phyloP scores from a whole-genome alignment of 2,797 vertebrate genomes.

The Epinephelus coioides region DNA sequence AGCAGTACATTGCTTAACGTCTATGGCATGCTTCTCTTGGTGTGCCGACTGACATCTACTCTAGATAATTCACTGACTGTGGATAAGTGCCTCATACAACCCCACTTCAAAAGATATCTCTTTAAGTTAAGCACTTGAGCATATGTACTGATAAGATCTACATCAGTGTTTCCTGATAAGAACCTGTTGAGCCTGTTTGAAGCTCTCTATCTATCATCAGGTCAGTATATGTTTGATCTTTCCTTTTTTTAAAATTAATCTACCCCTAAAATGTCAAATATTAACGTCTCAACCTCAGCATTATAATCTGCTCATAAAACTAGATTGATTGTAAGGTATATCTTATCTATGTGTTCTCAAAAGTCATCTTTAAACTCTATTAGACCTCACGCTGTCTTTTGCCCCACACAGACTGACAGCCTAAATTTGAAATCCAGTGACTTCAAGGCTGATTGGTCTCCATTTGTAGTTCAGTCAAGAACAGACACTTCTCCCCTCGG shows the following conservation, averaged over 20 bases:
- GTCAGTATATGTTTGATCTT: conserved; percentile 8
- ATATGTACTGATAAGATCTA: not conserved
- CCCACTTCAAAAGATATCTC: no score
- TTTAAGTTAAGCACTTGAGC: not conserved
- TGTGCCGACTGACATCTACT: no score
- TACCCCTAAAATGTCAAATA: conserved; percentile 14
- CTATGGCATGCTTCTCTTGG: no score
- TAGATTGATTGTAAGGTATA: not conserved
- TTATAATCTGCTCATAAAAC: conserved; percentile 8
- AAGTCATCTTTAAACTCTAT: conserved; percentile 17
- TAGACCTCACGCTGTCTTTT: conserved; percentile 23
- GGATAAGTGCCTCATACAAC: no score
- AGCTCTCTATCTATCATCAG: conserved; percentile 1
- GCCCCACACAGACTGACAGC: conserved; percentile 26
- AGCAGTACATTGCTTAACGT: no score
- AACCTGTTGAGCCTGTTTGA: conserved; percentile 10
- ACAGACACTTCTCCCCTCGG: conserved; percentile 47
- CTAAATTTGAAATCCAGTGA: conserved; percentile 43
- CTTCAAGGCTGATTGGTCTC: conserved; percentile 45
- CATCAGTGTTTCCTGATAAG: not conserved
- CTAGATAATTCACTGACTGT: no score
- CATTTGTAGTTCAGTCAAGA: conserved; percentile 61
- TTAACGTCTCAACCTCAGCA: not conserved
- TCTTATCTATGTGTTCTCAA: not conserved
- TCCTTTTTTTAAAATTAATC: conserved; percentile 6